Conservation (phyloP, 1,140 invertebrate species). For the Heliconius hermathena region DNA sequence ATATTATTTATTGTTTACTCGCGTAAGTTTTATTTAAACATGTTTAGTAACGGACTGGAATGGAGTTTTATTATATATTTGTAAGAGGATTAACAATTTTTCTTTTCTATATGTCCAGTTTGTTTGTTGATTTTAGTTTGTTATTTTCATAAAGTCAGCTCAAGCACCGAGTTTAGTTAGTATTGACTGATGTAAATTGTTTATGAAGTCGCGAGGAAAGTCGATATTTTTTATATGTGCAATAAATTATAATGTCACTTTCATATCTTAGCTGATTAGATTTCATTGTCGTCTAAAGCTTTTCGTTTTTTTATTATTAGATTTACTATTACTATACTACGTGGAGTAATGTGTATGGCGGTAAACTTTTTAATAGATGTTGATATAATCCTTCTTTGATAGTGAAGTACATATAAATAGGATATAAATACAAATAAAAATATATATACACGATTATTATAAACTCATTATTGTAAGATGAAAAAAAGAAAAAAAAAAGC, state of each 20-base stretch:
- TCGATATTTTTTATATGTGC: constrained; percentile 77
- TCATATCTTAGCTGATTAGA: constrained; percentile 78
- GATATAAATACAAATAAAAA: constrained; percentile 80
- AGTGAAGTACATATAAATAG: constrained; percentile 76
- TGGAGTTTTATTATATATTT: constrained; percentile 31
- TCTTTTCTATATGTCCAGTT: constrained; percentile 24
- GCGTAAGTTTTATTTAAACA: constrained; percentile 50
- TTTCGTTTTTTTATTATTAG: constrained; percentile 35
- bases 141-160: constrained; percentile 11
- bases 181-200: constrained; percentile 36
- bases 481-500: constrained; percentile 74
- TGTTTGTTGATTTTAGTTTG: constrained; percentile 36
- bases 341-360: constrained; percentile 48
- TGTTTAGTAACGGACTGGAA: constrained; percentile 40
- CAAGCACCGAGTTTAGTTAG: constrained; percentile 12
- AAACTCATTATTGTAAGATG: constrained; percentile 74
- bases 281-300: constrained; percentile 42
- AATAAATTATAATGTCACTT: constrained; percentile 72
- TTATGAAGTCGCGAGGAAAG: constrained; percentile 43
- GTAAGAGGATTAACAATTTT: constrained; percentile 30
- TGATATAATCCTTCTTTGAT: constrained; percentile 77
- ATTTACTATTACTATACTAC: constrained; percentile 48
- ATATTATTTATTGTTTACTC: constrained; percentile 61
- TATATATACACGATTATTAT: constrained; percentile 80
- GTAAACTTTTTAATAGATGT: constrained; percentile 63